phyloP scores from a whole-genome alignment of 2,888 invertebrate species.

The Pammene fasciana region DNA sequence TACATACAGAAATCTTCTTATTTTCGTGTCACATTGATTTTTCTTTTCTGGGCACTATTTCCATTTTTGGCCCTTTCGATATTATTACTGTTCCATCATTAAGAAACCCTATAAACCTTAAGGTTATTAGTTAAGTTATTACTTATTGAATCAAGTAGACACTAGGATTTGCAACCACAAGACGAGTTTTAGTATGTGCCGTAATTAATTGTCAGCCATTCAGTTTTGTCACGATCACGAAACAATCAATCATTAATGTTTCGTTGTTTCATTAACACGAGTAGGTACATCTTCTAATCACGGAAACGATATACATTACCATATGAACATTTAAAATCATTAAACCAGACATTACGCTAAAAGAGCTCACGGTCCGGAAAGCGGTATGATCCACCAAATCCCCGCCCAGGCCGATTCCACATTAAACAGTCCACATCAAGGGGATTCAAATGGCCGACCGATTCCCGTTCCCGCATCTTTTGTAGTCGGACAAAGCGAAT shows the following conservation, averaged over 20 bases:
- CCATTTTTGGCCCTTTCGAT: no score
- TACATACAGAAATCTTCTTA: neutral
- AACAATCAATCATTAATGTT: neutral
- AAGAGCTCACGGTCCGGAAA: constrained; percentile 5
- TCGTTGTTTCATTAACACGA: neutral
- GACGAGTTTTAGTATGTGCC: neutral
- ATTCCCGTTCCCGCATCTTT: constrained; percentile 28
- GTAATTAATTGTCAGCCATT: neutral
- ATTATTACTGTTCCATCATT: no score
- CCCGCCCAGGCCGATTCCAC: constrained; percentile 1
- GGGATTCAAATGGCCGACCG: constrained; percentile 21
- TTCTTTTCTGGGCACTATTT: neutral
- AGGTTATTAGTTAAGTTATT: no score
- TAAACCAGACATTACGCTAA: neutral
- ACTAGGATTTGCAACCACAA: no score
- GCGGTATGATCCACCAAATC: constrained; percentile 11
- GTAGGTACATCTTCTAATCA: neutral
- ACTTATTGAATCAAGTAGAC: no score
- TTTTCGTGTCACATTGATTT: neutral
- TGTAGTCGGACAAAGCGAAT: constrained; percentile 31
- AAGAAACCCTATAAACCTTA: no score
- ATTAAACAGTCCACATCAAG: constrained; percentile 38
- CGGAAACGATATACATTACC: neutral
- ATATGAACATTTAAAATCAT: neutral
- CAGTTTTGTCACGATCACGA: neutral